A percentile compares a stretch with the other conserved stretches of the same genome.
phyloP scores from a whole-genome alignment of 1,140 invertebrate genomes.

The Monomorium pharaonis region DNA sequence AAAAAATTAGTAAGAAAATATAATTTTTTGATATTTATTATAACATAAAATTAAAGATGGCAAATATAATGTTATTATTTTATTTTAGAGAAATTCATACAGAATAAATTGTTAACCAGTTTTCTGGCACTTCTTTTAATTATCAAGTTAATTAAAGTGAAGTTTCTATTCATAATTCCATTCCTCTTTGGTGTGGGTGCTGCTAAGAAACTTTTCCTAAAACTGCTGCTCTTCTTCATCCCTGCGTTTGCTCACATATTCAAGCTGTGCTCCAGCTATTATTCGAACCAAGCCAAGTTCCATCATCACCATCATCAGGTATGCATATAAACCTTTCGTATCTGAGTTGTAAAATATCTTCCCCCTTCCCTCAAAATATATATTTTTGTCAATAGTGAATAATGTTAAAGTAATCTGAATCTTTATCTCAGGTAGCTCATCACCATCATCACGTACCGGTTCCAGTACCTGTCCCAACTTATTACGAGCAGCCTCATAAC shows the following conservation, averaged over 20 bases:
- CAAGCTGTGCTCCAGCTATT: conserved; percentile 93
- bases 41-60: neutral
- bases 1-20: conserved; percentile 89
- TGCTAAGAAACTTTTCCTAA: conserved; percentile 93
- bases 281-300: conserved; percentile 90
- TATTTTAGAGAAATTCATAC: conserved; percentile 91
- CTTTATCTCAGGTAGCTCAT: conserved; percentile 83
- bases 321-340: neutral
- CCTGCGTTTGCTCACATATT: conserved; percentile 93
- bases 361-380: no score
- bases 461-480: conserved; percentile 82
- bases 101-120: conserved; percentile 90
- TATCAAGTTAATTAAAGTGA: conserved; percentile 92
- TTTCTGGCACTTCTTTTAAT: conserved; percentile 90
- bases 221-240: conserved; percentile 92
- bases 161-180: conserved; percentile 91
- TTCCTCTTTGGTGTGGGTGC: conserved; percentile 91
- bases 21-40: neutral
- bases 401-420: neutral
- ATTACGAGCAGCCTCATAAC: conserved; percentile 75
- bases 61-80: conserved; percentile 45
- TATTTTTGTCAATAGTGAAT: neutral
- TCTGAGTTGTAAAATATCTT: neutral
- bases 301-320: conserved; percentile 92
- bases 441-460: conserved; percentile 86